Percentiles rank a stretch among this genome's conserved stretches.
phyloP scores from a whole-genome alignment of 2,113 vertebrate genomes.

The Dipodomys ordii region DNA sequence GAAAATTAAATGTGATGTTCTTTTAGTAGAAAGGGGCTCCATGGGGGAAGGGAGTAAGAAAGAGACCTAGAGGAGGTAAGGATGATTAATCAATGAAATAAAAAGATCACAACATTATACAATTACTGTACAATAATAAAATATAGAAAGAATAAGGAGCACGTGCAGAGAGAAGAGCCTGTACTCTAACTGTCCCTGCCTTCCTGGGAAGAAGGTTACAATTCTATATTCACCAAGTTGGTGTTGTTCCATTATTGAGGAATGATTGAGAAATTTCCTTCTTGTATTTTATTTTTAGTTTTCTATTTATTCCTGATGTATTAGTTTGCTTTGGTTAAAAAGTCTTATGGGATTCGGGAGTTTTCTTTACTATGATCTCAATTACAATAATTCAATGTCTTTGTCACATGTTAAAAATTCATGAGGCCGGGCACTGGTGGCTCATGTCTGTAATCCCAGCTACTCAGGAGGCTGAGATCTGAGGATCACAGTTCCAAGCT shows the following conservation, averaged over 20 bases:
- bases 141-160: background rate
- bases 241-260: background rate
- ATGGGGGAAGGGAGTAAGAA: too few species aligned
- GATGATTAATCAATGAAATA: too few species aligned
- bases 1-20: background rate
- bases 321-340: background rate
- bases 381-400: background rate
- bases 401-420: background rate
- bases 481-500: too few species aligned
- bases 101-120: too few species aligned
- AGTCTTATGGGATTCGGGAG: background rate
- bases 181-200: background rate
- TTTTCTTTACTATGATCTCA: constrained; percentile 12
- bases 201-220: background rate
- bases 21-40: too few species aligned
- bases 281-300: background rate
- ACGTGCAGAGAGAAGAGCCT: background rate
- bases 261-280: background rate
- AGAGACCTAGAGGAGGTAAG: too few species aligned
- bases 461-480: too few species aligned
- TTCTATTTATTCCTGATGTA: background rate
- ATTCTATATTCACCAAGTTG: background rate
- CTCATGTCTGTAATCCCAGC: too few species aligned
- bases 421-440: background rate
- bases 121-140: too few species aligned